Evolutionary conservation across 2,113 vertebrate species (phyloP).

Genomic region (Sapayoa aenigma): DNA sequence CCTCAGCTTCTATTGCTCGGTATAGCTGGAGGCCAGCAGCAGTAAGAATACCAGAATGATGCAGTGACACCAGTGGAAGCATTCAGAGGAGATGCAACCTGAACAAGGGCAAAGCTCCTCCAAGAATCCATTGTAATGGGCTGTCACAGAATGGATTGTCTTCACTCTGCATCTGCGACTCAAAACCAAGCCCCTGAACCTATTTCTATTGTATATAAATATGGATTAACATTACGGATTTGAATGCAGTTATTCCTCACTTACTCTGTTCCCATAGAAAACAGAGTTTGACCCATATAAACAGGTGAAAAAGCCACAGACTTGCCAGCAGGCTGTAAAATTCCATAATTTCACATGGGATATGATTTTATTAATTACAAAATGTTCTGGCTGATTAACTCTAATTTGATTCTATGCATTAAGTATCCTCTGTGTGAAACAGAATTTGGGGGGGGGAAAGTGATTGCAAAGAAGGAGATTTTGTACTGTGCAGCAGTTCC

Average conservation of each 20-base stretch:
- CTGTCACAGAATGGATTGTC: not conserved
- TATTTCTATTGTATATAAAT: not conserved
- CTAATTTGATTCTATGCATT: constrained; percentile 14
- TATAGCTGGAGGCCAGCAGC: not conserved
- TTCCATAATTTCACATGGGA: not conserved
- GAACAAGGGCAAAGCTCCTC: not conserved
- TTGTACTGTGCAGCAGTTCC: not conserved
- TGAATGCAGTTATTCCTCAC: not conserved
- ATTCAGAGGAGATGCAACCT: not conserved
- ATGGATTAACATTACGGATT: not conserved
- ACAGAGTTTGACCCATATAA: not conserved
- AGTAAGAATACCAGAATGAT: fast-evolving
- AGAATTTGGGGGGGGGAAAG: not conserved
- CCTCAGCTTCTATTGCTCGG: not conserved
- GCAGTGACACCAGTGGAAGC: not conserved
- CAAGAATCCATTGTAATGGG: fast-evolving
- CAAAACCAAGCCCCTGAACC: not conserved
- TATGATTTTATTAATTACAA: constrained; percentile 36
- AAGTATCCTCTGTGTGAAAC: constrained; percentile 8
- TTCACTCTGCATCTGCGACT: not conserved
- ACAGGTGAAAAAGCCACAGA: constrained; percentile 16
- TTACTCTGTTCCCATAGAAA: not conserved
- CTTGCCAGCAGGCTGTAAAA: constrained; percentile 12
- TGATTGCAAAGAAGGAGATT: not conserved
- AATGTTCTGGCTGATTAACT: constrained; percentile 12